Evolutionary conservation across 53 echinoderm and acorn worm species (phyloP).

Genomic region (Echinometra lucunter): DNA sequence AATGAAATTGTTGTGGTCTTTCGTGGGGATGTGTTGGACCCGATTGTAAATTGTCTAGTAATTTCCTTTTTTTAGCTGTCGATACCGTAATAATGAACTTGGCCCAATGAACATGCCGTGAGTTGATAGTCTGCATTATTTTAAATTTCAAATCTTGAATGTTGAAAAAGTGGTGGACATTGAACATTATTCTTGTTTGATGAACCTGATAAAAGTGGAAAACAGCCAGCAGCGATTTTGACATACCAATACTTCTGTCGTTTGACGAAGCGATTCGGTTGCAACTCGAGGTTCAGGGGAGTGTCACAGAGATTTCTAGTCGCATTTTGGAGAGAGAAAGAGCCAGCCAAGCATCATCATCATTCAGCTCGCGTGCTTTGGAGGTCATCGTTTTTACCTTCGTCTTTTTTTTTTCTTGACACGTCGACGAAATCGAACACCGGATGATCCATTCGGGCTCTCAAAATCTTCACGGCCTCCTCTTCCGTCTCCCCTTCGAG

Average conservation of each 20-base stretch:
- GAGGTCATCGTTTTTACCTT: neutral
- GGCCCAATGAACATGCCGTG: too few relatives aligned
- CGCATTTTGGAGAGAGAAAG: neutral
- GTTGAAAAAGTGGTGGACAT: neutral
- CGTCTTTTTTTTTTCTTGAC: neutral
- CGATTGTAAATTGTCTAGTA: too few relatives aligned
- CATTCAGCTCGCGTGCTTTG: neutral
- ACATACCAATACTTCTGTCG: neutral
- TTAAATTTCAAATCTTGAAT: neutral
- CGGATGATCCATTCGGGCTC: neutral
- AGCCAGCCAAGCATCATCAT: neutral
- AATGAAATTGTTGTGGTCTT: too few relatives aligned
- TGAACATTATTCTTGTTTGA: neutral
- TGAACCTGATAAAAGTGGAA: neutral
- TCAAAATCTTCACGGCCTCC: neutral
- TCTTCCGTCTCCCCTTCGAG: neutral
- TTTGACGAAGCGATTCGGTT: constrained; percentile 6
- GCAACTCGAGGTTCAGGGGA: neutral
- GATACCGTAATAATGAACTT: too few relatives aligned
- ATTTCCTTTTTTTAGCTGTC: too few relatives aligned
- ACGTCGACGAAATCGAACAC: constrained; percentile 19
- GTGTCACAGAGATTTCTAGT: neutral
- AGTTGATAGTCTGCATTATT: neutral
- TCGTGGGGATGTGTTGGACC: too few relatives aligned
- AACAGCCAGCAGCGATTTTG: neutral